Evolutionary conservation across 2,888 invertebrate species (phyloP), one percentile per base, ranked within the genome.

Genomic region (Strigamia maritima): DNA sequence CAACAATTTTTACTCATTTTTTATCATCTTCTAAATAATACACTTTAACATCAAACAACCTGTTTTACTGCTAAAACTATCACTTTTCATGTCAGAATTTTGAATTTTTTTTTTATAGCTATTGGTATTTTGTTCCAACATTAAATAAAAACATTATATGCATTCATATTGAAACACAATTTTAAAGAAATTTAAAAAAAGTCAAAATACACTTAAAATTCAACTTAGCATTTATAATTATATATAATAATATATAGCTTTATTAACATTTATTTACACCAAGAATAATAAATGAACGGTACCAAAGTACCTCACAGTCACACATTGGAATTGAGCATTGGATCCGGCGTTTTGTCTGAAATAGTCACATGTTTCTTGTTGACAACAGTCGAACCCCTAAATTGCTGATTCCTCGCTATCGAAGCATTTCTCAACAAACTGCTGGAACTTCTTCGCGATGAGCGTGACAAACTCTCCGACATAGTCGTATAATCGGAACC

Each of bases 381-480:
- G 8, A 54, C 8, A 10, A 54, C 54, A 10, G 54, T 19, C 22
- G 54, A 19, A 22, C 19, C 19, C 19, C 54, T n/a, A 19, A 54
- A 4, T 19, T 54, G 54, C n/a, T 54, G 54, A n/a, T n/a, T 54
- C 7, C 54, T 54, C 1, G 54, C 54, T n/a, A 54, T 54, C 0
- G 54, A 54, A 4, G 75, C 35, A 24, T 74, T 74, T 28, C 75
- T 28, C 75, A 74, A 12, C 7, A 54, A 54, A 35, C 35, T 28
- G 19, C 75, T 76, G 22, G 76, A 76, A 40, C 76, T 76, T 40
- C 76, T 76, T 14, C 76, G 35, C 35, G 76, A 76, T 3, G 76
- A 76, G 31, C 76, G 76, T 14, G 76, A 76, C 19, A 76, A 40
- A 40, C 76, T 76, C 12, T 38, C 40, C 19, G 76, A 38, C 74